Evolutionary conservation across 2,113 vertebrate species (phyloP).

Genomic region (Heterotilapia buettikoferi): DNA sequence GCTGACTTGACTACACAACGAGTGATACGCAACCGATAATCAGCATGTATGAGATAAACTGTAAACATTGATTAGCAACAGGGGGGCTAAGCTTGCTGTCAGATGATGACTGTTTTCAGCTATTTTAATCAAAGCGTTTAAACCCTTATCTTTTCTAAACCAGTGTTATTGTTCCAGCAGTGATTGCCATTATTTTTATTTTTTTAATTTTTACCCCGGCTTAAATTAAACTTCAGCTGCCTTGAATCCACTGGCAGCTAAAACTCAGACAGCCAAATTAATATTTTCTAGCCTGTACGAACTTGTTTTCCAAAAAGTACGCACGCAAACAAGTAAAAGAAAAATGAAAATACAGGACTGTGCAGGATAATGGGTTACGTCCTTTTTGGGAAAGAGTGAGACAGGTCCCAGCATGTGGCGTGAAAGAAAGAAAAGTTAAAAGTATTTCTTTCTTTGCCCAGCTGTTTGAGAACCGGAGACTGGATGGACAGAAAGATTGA

Average conservation of each 20-base stretch:
- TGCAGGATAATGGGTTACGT: background rate
- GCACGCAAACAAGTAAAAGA: background rate
- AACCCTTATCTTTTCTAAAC: background rate
- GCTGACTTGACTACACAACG: background rate
- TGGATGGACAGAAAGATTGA: background rate
- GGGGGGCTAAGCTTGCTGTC: background rate
- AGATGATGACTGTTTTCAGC: background rate
- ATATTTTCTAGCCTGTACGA: background rate
- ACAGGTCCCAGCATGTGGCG: slow-evolving; percentile 17
- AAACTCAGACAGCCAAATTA: background rate
- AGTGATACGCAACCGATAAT: background rate
- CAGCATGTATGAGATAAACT: background rate
- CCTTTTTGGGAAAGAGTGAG: background rate
- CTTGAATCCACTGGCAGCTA: background rate
- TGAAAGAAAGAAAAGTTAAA: background rate
- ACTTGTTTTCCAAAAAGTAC: background rate
- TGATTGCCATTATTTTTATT: background rate
- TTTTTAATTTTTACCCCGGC: background rate
- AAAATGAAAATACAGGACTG: background rate
- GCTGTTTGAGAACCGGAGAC: background rate
- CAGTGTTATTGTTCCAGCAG: background rate
- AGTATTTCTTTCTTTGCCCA: background rate
- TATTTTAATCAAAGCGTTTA: background rate
- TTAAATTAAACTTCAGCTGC: background rate
- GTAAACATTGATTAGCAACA: background rate